phyloP scores from a whole-genome alignment of 2,888 invertebrate genomes.

The Pterobdella sp. region DNA sequence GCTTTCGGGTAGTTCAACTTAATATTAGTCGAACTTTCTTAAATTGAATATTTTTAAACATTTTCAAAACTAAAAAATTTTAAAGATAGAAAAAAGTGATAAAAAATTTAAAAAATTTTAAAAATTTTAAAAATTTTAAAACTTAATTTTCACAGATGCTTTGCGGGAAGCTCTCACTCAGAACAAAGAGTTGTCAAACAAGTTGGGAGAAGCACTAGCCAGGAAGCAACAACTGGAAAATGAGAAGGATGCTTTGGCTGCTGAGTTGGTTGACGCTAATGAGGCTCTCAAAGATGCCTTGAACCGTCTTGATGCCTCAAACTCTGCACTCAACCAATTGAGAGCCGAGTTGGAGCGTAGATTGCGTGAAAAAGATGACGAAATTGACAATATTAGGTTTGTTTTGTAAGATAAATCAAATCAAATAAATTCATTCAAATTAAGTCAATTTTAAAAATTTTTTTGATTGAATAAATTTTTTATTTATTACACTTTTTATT shows the following conservation, averaged over 20 bases:
- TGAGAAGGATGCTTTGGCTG: constrained; percentile 94
- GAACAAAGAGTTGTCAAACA: constrained; percentile 84
- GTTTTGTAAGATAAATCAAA: too few species aligned
- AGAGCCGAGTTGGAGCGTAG: constrained; percentile 94
- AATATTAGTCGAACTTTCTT: not conserved
- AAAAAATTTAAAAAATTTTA: not conserved
- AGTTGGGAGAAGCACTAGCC: constrained; percentile 81
- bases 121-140: not conserved
- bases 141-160: constrained; percentile 63
- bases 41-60: not conserved
- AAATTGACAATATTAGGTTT: constrained; percentile 90
- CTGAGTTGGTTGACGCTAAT: constrained; percentile 96
- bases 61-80: not conserved
- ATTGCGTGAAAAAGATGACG: constrained; percentile 94
- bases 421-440: not conserved
- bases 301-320: constrained; percentile 80
- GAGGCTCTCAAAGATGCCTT: constrained; percentile 87
- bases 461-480: not conserved
- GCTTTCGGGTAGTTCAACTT: constrained; percentile 67
- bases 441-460: not conserved
- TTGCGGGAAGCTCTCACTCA: constrained; percentile 86
- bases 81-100: not conserved
- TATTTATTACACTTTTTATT: too few species aligned
- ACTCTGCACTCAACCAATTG: constrained; percentile 71
- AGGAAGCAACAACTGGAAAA: constrained; percentile 93